Conservation (phyloP, 2,888 invertebrate genomes). For the Eurois occulta region DNA sequence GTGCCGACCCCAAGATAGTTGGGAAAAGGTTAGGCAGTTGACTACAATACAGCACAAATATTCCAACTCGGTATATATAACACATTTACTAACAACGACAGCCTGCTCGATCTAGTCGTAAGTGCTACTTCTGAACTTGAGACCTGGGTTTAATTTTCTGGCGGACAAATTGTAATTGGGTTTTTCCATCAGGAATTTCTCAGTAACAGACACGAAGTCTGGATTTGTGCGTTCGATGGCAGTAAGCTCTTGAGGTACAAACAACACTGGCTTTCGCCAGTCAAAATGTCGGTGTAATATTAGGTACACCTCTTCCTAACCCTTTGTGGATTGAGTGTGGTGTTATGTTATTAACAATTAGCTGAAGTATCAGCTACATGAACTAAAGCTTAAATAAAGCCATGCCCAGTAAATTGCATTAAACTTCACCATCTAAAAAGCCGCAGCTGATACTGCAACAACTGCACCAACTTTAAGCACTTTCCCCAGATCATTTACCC, state of each 20-base stretch:
- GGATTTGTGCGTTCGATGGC: not conserved
- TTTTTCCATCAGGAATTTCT: not conserved
- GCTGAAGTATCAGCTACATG: not conserved
- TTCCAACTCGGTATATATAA: not conserved
- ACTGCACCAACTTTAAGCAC: conserved; percentile 36
- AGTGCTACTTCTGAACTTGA: too few species aligned
- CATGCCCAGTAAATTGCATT: conserved; percentile 14
- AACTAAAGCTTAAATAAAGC: not conserved
- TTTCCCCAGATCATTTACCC: conserved; percentile 46
- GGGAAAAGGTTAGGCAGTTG: too few species aligned
- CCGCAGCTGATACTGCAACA: conserved; percentile 38
- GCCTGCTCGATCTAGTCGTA: too few species aligned
- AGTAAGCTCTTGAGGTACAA: too few species aligned
- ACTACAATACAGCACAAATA: not conserved
- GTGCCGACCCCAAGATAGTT: too few species aligned
- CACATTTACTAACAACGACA: not conserved
- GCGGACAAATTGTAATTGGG: not conserved
- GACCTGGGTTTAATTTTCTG: not conserved
- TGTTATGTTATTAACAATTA: not conserved
- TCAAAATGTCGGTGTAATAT: too few species aligned
- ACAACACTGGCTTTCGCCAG: too few species aligned
- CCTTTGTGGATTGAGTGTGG: not conserved
- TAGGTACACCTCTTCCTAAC: not conserved
- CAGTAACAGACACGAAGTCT: not conserved
- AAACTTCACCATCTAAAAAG: conserved; percentile 31